Evolutionary conservation across 37 sponge, comb jelly and placozoan genomes (phyloP).

Genomic region (Dysidea cf. avara): DNA sequence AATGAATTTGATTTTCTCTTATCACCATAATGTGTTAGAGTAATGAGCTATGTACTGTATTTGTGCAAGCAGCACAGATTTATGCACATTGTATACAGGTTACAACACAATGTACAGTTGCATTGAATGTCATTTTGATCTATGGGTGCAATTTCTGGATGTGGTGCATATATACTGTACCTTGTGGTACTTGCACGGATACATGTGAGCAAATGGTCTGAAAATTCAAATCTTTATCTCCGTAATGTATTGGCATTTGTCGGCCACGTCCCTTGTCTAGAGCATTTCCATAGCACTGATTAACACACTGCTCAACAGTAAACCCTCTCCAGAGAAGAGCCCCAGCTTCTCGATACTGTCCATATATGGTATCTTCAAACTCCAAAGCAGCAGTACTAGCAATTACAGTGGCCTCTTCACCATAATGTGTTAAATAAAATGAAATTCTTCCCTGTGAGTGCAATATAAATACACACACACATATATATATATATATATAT

Average conservation of each 20-base stretch:
- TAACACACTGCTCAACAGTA: constrained; percentile 70
- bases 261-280: constrained; percentile 84
- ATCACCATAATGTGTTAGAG: no score
- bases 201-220: constrained; percentile 90
- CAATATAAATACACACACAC: no score
- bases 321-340: constrained; percentile 91
- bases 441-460: constrained; percentile 94
- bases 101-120: no score
- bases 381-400: constrained; percentile 89
- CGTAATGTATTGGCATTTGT: constrained; percentile 99
- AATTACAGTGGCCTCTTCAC: constrained; percentile 87
- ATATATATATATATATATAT: no score
- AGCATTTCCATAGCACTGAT: constrained; percentile 89
- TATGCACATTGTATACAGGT: no score
- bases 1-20: no score
- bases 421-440: constrained; percentile 90
- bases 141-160: no score
- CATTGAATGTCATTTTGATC: no score
- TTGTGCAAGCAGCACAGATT: no score
- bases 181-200: constrained; percentile 94
- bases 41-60: no score
- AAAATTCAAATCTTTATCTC: constrained; percentile 63
- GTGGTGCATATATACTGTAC: constrained; percentile 25
- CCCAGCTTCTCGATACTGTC: constrained; percentile 94
- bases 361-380: constrained; percentile 78